Percentiles rank a stretch among this genome's conserved stretches.
Conservation (phyloP, 2,888 invertebrate genomes). For the Hemithea aestivaria region DNA sequence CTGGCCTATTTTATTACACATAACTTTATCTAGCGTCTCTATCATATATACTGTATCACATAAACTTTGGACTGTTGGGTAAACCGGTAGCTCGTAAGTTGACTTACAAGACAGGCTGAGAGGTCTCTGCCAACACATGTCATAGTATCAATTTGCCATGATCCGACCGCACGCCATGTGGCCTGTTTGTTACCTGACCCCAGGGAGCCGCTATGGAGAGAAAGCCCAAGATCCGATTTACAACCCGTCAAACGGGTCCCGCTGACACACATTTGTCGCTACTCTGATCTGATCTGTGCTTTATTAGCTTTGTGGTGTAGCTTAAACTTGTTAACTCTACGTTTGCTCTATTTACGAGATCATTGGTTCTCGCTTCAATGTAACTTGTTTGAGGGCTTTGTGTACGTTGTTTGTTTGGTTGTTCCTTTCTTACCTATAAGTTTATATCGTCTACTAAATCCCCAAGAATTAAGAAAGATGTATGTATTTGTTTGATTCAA, state of each 20-base stretch:
- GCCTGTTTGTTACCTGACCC: conserved; percentile 43
- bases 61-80: no score
- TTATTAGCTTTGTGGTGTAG: conserved; percentile 20
- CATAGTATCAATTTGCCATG: conserved; percentile 14
- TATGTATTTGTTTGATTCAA: no score
- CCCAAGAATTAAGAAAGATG: no score
- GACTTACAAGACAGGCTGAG: neutral
- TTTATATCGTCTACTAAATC: no score
- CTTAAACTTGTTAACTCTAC: neutral
- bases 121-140: conserved; percentile 13
- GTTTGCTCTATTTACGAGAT: neutral
- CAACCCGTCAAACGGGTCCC: conserved; percentile 62
- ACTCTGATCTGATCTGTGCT: conserved; percentile 27
- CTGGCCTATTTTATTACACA: no score
- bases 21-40: no score
- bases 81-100: no score
- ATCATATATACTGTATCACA: no score
- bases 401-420: no score
- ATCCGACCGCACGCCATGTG: conserved; percentile 17
- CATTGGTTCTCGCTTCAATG: neutral
- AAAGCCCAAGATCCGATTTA: conserved; percentile 31
- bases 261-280: conserved; percentile 49
- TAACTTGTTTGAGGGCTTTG: neutral
- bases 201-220: conserved; percentile 33
- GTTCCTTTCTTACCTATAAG: no score